Percentiles rank a stretch among this genome's conserved stretches.
Conservation (phyloP, 2,797 vertebrate genomes). For the Cyprinodon diabolis region DNA sequence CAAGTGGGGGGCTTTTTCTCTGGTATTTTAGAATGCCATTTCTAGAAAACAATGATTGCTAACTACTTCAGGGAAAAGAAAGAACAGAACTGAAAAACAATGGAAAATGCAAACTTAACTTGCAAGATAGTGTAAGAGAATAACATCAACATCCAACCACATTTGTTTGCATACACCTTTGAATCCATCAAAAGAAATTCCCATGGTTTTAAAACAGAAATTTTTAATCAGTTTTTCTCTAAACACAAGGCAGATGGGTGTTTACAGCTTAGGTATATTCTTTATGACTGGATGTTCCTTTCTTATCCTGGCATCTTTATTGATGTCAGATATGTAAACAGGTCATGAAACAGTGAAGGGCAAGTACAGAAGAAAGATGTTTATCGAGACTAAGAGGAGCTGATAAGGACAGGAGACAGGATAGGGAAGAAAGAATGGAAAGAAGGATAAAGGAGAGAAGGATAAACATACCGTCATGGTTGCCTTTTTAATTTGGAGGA, state of each 20-base stretch:
- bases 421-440: slow-evolving; percentile 12
- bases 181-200: neutral
- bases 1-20: too few relatives aligned
- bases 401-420: slow-evolving; percentile 18
- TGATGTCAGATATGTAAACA: slow-evolving; percentile 56
- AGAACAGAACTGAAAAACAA: too few relatives aligned
- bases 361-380: slow-evolving; percentile 38
- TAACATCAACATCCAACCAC: neutral
- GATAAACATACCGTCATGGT: slow-evolving; percentile 47
- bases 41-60: too few relatives aligned
- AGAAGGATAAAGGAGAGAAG: slow-evolving; percentile 24
- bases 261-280: slow-evolving; percentile 43
- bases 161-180: neutral
- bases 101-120: neutral
- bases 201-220: neutral
- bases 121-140: neutral
- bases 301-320: slow-evolving; percentile 49
- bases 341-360: slow-evolving; percentile 41
- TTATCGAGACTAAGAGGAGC: slow-evolving; percentile 33
- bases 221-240: slow-evolving; percentile 44
- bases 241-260: slow-evolving; percentile 42
- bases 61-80: too few relatives aligned
- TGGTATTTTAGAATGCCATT: too few relatives aligned
- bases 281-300: slow-evolving; percentile 43
- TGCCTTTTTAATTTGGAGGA: slow-evolving; percentile 62